phyloP scores from a whole-genome alignment of 2,888 invertebrate species.

The Ptycholaimellus sp. region DNA sequence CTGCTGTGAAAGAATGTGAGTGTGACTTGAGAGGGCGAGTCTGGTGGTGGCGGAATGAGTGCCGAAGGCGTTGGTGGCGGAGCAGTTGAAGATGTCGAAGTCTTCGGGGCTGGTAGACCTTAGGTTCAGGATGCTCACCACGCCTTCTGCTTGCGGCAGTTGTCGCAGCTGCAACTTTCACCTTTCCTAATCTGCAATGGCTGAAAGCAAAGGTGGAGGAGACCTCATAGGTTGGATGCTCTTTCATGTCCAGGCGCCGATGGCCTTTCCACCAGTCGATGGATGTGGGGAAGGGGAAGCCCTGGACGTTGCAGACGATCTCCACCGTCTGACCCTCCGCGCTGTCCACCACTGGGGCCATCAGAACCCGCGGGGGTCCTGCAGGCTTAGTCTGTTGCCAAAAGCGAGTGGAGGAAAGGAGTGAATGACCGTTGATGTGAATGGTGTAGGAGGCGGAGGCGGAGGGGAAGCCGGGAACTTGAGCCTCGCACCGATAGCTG shows the following conservation, averaged over 20 bases:
- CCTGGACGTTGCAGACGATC: constrained; percentile 1
- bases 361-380: background rate
- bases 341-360: background rate
- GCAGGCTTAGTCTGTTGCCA: too few relatives aligned
- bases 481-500: constrained; percentile 19
- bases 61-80: constrained; percentile 20
- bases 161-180: constrained; percentile 14
- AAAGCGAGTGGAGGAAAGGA: too few relatives aligned
- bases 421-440: too few relatives aligned
- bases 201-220: background rate
- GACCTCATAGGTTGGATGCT: too few relatives aligned
- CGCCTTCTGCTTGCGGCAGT: constrained; percentile 14
- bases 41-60: background rate
- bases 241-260: too few relatives aligned
- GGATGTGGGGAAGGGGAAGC: background rate
- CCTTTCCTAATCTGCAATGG: background rate
- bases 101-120: constrained; percentile 14
- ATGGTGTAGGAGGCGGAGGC: too few relatives aligned
- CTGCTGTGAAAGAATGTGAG: constrained; percentile 1
- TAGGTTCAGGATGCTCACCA: constrained; percentile 18
- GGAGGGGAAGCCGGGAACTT: constrained; percentile 16
- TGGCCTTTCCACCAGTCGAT: constrained; percentile 1
- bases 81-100: constrained; percentile 23
- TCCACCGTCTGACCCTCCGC: background rate
- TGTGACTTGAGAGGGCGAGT: background rate